Conservation (phyloP, 2,888 invertebrate species). For the Galerucella calmariensis region DNA sequence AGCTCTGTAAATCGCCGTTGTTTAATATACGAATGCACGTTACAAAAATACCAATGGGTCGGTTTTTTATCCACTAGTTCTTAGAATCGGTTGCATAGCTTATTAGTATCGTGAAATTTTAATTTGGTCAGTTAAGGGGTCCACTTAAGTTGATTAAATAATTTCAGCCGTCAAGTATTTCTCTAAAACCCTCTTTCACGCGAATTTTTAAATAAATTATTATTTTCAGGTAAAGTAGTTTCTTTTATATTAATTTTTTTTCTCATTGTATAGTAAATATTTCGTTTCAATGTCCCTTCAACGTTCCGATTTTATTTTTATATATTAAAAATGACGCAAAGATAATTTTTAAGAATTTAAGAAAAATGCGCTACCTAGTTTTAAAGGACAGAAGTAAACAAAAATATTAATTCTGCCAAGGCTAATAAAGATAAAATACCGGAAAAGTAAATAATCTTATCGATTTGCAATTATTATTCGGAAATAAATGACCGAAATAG, state of each 20-base stretch:
- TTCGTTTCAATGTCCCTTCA: too few species aligned
- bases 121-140: not conserved
- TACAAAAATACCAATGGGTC: not conserved
- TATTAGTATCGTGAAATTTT: slow-evolving; percentile 8
- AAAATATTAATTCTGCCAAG: not conserved
- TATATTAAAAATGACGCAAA: too few species aligned
- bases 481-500: not conserved
- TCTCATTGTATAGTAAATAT: too few species aligned
- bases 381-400: not conserved
- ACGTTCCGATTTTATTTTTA: too few species aligned
- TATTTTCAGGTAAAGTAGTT: too few species aligned
- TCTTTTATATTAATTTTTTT: too few species aligned
- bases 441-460: not conserved
- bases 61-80: not conserved
- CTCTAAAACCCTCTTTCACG: not conserved
- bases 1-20: not conserved
- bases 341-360: too few species aligned
- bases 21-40: not conserved
- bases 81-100: not conserved
- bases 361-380: too few species aligned
- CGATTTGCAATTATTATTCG: not conserved
- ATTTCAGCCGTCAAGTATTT: not conserved
- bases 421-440: not conserved
- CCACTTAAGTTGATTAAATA: not conserved
- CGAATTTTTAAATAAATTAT: not conserved